These are phyloP conservation scores for Nycticebus coucang DNA, from an alignment of 2,113 vertebrate species.

Conservation along the genomic window DNA sequence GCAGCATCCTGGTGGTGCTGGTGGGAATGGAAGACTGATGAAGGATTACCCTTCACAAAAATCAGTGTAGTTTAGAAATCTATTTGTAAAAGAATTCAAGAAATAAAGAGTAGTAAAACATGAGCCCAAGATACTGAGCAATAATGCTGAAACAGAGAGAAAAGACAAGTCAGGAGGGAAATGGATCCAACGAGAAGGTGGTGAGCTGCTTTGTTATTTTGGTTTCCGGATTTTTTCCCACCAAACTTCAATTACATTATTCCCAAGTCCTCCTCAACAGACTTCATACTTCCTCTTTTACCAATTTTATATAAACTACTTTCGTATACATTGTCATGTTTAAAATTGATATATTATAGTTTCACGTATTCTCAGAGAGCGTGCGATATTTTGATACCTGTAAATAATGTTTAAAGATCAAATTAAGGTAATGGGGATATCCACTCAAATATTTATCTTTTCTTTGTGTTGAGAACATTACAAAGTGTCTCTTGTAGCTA, in stretches of 20 bases:
- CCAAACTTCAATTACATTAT: background rate
- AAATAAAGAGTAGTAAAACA: background rate
- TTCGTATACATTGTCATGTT: background rate
- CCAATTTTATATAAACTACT: background rate
- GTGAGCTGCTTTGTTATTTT: background rate
- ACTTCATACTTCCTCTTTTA: background rate
- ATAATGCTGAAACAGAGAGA: background rate
- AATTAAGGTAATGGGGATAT: background rate
- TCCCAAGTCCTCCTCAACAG: background rate
- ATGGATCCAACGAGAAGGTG: background rate
- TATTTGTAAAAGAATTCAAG: background rate
- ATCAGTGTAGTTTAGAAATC: background rate
- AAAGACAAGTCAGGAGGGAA: background rate
- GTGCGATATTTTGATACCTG: background rate
- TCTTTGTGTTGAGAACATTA: background rate
- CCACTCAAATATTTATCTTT: background rate
- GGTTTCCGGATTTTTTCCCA: background rate
- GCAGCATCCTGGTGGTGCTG: accelerated
- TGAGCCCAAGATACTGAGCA: background rate
- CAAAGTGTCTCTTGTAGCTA: background rate
- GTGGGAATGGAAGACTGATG: background rate
- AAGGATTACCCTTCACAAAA: background rate
- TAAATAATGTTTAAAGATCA: background rate
- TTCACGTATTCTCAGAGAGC: background rate
- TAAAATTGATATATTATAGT: background rate